These are phyloP conservation scores for Ylistrum balloti DNA, from an alignment of 1,140 invertebrate species.

Conservation along the genomic window DNA sequence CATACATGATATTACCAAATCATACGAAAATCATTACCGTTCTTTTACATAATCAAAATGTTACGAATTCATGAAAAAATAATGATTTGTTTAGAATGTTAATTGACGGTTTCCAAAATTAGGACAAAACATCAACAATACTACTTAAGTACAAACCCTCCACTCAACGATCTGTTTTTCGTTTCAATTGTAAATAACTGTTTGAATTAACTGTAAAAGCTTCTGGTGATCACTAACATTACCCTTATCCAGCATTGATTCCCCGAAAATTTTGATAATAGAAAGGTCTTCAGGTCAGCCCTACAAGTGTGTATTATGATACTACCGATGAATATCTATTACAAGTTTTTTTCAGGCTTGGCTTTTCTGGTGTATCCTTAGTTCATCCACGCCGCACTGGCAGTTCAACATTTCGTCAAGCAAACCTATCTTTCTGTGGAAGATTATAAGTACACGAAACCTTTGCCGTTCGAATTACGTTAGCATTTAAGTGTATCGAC, in stretches of 20 bases:
- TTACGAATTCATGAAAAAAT: background rate
- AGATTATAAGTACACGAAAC: background rate
- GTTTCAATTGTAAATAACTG: background rate
- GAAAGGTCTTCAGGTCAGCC: background rate
- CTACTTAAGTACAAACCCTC: background rate
- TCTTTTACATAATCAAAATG: background rate
- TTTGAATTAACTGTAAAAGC: background rate
- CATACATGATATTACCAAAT: background rate
- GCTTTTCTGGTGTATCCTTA: background rate
- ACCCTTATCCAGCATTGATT: background rate
- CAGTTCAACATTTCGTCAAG: background rate
- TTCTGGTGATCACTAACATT: background rate
- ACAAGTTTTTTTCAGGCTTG: background rate
- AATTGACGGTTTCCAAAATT: conserved; percentile 6
- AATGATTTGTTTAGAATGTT: background rate
- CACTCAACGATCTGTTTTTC: background rate
- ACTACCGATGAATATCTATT: background rate
- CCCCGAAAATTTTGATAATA: background rate
- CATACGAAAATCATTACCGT: background rate
- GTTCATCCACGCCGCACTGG: background rate
- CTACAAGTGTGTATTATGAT: background rate
- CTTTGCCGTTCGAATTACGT: background rate
- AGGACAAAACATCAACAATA: conserved; percentile 1
- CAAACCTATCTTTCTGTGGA: background rate
- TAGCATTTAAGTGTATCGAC: conserved; percentile 13